Evolutionary conservation across 2,888 invertebrate species (phyloP).

Genomic region (Macrophya alboannulata): DNA sequence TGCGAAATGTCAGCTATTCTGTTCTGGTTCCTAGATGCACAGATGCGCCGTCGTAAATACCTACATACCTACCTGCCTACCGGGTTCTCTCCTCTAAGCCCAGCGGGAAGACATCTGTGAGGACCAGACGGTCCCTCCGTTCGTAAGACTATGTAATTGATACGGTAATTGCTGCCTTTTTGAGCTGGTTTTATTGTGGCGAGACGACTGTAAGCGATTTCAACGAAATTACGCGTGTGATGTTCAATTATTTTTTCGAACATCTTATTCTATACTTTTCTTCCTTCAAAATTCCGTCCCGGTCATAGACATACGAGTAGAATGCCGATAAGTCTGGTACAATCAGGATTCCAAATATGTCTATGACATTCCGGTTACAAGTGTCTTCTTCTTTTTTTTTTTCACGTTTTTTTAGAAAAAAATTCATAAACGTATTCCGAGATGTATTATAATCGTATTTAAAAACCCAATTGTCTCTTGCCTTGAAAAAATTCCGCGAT

Average conservation of each 20-base stretch:
- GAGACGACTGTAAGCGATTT: conserved; percentile 39
- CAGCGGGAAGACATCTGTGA: conserved; percentile 49
- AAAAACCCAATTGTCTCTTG: background rate
- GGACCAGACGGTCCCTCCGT: conserved; percentile 43
- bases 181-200: conserved; percentile 37
- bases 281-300: background rate
- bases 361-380: background rate
- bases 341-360: background rate
- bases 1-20: conserved; percentile 48
- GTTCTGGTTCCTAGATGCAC: conserved; percentile 51
- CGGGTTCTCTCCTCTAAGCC: conserved; percentile 11
- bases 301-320: background rate
- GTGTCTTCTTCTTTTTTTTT: background rate
- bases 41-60: conserved; percentile 46
- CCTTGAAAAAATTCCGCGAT: background rate
- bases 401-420: too few relatives aligned
- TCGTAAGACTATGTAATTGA: conserved; percentile 47
- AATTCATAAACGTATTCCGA: background rate
- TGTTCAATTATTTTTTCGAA: conserved; percentile 38
- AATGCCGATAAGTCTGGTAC: background rate
- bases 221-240: conserved; percentile 9
- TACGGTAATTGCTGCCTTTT: conserved; percentile 47
- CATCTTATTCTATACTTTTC: conserved; percentile 1
- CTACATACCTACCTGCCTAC: conserved; percentile 9
- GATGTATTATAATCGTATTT: background rate